Conservation (phyloP, 2,797 vertebrate genomes). For the Anableps anableps region DNA sequence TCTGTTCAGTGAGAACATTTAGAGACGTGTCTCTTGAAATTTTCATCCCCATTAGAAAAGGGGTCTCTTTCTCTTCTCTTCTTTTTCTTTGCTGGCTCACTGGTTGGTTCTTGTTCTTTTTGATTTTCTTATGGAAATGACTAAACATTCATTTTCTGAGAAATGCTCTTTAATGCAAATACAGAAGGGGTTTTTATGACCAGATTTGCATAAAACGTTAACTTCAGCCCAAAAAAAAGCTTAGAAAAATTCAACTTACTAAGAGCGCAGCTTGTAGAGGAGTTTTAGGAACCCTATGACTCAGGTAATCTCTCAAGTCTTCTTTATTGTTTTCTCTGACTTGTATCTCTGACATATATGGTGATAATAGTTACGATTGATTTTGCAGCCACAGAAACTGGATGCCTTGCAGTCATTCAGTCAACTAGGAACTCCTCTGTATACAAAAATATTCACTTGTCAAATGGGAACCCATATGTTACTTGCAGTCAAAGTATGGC, state of each 20-base stretch:
- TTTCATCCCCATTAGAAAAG: conserved; percentile 49
- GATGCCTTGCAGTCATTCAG: background rate
- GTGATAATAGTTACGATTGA: no score
- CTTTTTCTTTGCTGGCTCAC: conserved; percentile 26
- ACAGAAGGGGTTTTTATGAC: conserved; percentile 1
- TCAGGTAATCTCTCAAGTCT: conserved; percentile 3
- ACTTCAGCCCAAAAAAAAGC: conserved; percentile 4
- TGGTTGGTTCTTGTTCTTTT: conserved; percentile 44
- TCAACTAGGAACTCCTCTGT: background rate
- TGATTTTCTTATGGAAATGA: conserved; percentile 17
- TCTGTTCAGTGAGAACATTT: conserved; percentile 63
- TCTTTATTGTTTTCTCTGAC: background rate
- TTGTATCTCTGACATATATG: conserved; percentile 3
- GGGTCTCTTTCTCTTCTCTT: conserved; percentile 22
- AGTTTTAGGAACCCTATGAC: background rate
- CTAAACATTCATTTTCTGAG: conserved; percentile 7
- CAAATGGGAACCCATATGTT: background rate
- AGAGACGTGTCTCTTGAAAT: conserved; percentile 64
- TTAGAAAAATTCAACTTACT: background rate
- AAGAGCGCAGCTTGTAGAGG: background rate
- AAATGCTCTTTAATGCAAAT: conserved; percentile 51
- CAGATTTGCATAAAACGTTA: conserved; percentile 15
- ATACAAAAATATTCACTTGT: background rate
- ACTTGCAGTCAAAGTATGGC: no score
- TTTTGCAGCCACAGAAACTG: no score